phyloP scores from a whole-genome alignment of 2,888 invertebrate species.

The Coelogynopora nodosa region DNA sequence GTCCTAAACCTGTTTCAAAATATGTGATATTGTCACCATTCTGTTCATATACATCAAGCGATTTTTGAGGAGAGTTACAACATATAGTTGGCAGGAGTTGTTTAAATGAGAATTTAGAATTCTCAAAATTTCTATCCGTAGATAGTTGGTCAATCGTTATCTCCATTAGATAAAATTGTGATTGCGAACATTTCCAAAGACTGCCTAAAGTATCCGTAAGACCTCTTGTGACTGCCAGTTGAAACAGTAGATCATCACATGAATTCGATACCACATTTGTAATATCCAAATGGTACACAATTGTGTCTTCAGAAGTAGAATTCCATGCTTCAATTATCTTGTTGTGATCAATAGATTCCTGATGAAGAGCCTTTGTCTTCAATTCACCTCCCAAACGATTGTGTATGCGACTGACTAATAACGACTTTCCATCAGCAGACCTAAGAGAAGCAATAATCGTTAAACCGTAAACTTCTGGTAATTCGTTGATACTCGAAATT shows the following conservation, averaged over 20 bases:
- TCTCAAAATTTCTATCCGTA: not conserved
- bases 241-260: slow-evolving; percentile 11
- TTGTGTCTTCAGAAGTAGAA: not conserved
- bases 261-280: not conserved
- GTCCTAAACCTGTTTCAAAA: not conserved
- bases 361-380: not conserved
- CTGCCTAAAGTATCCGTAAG: not conserved
- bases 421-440: not conserved
- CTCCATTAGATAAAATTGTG: not conserved
- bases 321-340: not conserved
- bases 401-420: not conserved
- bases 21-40: not conserved
- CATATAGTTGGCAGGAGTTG: not conserved
- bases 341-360: not conserved
- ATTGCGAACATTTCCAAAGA: slow-evolving; percentile 7
- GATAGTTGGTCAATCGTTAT: not conserved
- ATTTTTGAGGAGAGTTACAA: not conserved
- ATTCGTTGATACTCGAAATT: not conserved
- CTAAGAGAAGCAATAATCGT: not conserved
- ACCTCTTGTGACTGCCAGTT: not conserved
- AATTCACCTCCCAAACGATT: not conserved
- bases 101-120: not conserved
- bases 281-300: not conserved
- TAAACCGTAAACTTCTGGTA: not conserved
- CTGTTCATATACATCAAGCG: not conserved